Evolutionary conservation across 1,140 invertebrate species (phyloP), one percentile per base, ranked within the genome.

Genomic region (Lordiphosa clarofinis): DNA sequence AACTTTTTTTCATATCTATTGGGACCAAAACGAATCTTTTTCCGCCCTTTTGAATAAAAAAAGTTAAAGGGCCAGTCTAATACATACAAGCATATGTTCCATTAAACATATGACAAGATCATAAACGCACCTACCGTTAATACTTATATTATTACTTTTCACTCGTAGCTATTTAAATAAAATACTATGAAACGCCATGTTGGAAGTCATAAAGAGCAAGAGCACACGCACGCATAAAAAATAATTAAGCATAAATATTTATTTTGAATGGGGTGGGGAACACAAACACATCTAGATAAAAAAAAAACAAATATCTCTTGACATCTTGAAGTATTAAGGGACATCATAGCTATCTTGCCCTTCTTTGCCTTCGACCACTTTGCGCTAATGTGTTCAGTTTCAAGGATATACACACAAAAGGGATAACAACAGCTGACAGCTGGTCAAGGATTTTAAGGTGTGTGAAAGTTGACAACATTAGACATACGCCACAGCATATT

Each of bases 391-490:
- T 76, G 76, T 76, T 73, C 65, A 46, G 50, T 82, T 76, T 69
- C 75, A 82, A 82, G 61, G 75, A 48, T 65, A 64, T 24, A 37
- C 48, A 24, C 10, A 38, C 35, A 21, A 46, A 67, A 12, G 38
- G 59, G 64, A 39, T 60, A 68, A 69, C 56, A 49, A 49, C 28
- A 65, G 35, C 62, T 52, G 65, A 47, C 56, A 37, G 47, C 64
- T 68, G 54, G 72, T 76, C 76, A 82, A 82, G 78, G 78, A 69
- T 73, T 65, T 64, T 47, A 24, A 76, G 76, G 78, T 73, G 76
- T 82, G 11, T 46, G 15, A 39, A 44, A 24, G 24, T 33, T 28
- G 44, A 19, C 13, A 48, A 66, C 46, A 84, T 73, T 60, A 63
- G 60, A 39, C 73, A 84, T 70, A 75, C 71, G 75, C 57, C 28